Evolutionary conservation across 2,113 vertebrate genomes (phyloP), one percentile per base, ranked within the genome.

Genomic region (Trogon surrucura): DNA sequence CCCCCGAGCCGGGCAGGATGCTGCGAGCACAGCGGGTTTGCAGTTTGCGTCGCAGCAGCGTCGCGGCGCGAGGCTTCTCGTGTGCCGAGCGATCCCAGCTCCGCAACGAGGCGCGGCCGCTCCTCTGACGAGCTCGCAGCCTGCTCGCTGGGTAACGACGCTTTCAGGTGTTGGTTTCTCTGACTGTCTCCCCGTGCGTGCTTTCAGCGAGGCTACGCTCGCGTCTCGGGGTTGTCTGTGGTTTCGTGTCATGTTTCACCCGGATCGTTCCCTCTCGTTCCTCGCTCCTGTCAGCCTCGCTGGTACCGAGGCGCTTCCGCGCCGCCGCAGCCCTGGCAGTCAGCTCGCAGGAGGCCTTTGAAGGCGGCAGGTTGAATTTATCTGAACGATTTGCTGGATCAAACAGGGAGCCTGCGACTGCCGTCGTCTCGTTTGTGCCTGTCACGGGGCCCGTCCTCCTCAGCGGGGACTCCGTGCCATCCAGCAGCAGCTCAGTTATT

Each of bases 341-440:
- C 74, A 29, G 66, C 61, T 5, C 8, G 3, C 4, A 29, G 15
- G 1, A 54, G 57, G 32, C 88, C 90, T 97, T 94, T 96, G 96
- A 97, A 93, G 95, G 5, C 11, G 75, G 75, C 64, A 80, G 70
- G 16, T 22, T 19, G 64, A 65, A n/a, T 83, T 90, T 57, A 51
- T 36, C 9, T 1, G 58, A 93, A 34, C 94, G 80, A 94, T 94
- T 91, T 92, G 64, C 82, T 73, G 85, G 51, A 86, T 90, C 88
- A 93, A 83, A 93, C 0, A 0, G 23, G 75, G 80, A 77, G 10
- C 10, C 85, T 80, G 88, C 3, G 67, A 20, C 70, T 79, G 70
- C 79, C 85, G 79, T 80, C 82, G n/a, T 6, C 22, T 75, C 70
- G 18, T 58, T 41, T n/a, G 65, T 74, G 56, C 53, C 78, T 79